These are phyloP conservation scores for Sialis lutaria DNA, from an alignment of 2,888 invertebrate species.

Conservation along the genomic window DNA sequence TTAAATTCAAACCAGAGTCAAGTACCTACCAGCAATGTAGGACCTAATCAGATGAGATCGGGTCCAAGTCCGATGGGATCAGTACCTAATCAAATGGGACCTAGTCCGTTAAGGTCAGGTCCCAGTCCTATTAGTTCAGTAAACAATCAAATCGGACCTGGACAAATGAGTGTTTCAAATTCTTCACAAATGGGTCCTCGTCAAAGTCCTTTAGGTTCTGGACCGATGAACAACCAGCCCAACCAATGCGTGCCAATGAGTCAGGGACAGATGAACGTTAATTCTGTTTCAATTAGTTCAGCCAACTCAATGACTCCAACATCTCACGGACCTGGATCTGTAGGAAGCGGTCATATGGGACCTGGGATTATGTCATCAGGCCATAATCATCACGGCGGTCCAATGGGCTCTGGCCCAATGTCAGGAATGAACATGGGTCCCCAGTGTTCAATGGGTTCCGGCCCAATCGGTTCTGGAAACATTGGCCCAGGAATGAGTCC, in stretches of 20 bases:
- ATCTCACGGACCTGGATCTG: background rate
- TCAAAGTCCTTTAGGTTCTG: conserved; percentile 1
- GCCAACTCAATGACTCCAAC: background rate
- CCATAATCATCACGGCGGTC: background rate
- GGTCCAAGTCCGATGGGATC: background rate
- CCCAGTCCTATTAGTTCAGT: conserved; percentile 2
- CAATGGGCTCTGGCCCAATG: background rate
- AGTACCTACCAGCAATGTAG: background rate
- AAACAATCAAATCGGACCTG: conserved; percentile 3
- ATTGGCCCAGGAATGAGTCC: background rate
- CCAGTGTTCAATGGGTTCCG: background rate
- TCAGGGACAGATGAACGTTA: background rate
- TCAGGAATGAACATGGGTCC: background rate
- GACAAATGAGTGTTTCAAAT: background rate
- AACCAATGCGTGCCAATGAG: background rate
- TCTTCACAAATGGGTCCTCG: conserved; percentile 2
- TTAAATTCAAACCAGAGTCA: background rate
- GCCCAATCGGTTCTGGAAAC: background rate
- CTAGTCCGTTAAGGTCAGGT: conserved; percentile 1
- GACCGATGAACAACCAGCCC: conserved; percentile 1
- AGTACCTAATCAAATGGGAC: background rate
- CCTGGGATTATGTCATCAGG: background rate
- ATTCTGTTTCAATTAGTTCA: conserved; percentile 1
- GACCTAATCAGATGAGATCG: background rate
- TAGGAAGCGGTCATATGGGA: background rate